These are phyloP conservation scores for Cichladusa arquata DNA, from an alignment of 2,113 vertebrate genomes.

Conservation along the genomic window DNA sequence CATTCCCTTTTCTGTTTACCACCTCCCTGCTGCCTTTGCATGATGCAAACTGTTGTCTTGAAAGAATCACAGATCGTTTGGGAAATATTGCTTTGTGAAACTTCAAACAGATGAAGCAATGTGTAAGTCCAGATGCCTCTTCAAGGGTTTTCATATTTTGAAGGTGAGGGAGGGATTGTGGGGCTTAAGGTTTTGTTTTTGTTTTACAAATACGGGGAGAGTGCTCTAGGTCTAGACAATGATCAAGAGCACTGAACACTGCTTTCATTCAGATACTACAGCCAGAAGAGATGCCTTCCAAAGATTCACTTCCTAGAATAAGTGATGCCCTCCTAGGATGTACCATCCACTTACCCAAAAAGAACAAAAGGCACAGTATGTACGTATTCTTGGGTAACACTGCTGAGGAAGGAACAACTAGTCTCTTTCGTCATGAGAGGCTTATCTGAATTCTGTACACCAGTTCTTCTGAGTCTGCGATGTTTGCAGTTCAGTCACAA, in stretches of 20 bases:
- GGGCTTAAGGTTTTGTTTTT: not conserved
- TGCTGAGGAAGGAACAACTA: slow-evolving; percentile 63
- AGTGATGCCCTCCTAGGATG: slow-evolving; percentile 28
- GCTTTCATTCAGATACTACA: not conserved
- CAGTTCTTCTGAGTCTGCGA: not conserved
- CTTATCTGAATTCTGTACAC: slow-evolving; percentile 60
- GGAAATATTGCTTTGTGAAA: not conserved
- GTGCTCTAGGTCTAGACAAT: not conserved
- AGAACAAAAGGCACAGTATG: slow-evolving; percentile 54
- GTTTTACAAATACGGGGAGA: not conserved
- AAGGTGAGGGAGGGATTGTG: not conserved
- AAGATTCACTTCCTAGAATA: not conserved
- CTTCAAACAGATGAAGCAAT: not conserved
- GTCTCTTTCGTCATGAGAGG: slow-evolving; percentile 25
- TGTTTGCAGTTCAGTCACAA: not conserved
- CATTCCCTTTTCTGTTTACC: not conserved
- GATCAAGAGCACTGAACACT: not conserved
- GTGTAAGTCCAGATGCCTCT: not conserved
- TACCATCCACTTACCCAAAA: not conserved
- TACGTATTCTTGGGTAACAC: slow-evolving; percentile 7
- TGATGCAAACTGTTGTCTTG: not conserved
- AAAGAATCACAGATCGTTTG: not conserved
- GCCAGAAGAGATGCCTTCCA: slow-evolving; percentile 22
- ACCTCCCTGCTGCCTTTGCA: not conserved
- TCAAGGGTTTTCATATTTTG: not conserved